Base-by-base conservation (phyloP, 1,140 invertebrate genomes). In the Papilio glaucus region DNA sequence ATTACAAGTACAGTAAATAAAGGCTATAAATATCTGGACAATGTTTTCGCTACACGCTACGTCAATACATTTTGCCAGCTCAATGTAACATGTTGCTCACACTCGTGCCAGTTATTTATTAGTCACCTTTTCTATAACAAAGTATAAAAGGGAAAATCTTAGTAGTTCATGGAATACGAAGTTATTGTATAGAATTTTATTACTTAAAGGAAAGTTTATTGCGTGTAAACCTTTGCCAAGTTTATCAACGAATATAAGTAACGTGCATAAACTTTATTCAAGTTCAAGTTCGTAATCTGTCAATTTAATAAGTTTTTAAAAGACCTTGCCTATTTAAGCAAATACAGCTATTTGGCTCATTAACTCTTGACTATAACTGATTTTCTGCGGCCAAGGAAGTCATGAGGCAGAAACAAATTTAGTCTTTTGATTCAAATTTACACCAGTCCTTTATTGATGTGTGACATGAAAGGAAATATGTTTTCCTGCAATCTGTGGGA, bases 1-100 rank as follows among this genome's bases (percentile, higher is more conserved):
- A 57, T 57, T 57, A n/a, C n/a, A n/a, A n/a, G 49, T 21, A 57
- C 49, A 12, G 49, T 57, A 57, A 57, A 57, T 21, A 57, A 57
- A 57, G 18, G 49, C 49, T 57, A 57, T 57, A 57, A 57, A 57
- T 57, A 26, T 57, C 49, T 57, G 49, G 49, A 57, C 49, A 26
- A 57, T 57, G 49, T 57, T 57, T 45, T 57, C 49, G 49, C 8
- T 24, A 24, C 24, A 15, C 42, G 49, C 49, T 24, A 57, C 49
- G 49, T 57, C 49, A 57, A 57, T 57, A 57, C 49, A 57, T 57
- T 53, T 33, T 57, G 18, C 49, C 49, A 57, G 49, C 49, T 26
- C 49, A 57, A 57, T 26, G 49, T 57, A 57, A 57, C 49, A 57
- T 57, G 49, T 57, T 57, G 21, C 49, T 24, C 10, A 57, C 49